These are phyloP conservation scores for Tanypteryx hageni DNA, from an alignment of 2,888 invertebrate species.

Conservation along the genomic window DNA sequence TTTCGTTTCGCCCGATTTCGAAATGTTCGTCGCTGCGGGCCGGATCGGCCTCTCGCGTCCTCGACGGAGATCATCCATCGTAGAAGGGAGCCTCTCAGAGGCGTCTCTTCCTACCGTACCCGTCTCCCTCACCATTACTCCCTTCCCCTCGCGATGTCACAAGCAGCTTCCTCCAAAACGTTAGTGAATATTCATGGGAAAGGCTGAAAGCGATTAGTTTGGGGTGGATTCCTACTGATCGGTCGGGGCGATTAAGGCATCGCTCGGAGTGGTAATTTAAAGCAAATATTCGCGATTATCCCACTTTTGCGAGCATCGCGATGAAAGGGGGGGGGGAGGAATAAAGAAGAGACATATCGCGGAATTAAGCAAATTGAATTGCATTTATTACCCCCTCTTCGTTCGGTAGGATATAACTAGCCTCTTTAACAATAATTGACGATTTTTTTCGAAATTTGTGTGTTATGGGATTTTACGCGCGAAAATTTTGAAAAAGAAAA, in stretches of 20 bases:
- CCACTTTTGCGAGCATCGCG: no score
- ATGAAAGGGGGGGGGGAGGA: no score
- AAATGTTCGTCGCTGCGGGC: not conserved
- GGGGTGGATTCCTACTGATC: not conserved
- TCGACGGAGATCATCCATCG: not conserved
- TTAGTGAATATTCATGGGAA: slow-evolving; percentile 27
- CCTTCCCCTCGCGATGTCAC: not conserved
- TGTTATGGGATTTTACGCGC: no score
- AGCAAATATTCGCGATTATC: not conserved
- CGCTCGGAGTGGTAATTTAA: slow-evolving; percentile 9
- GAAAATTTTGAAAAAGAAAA: no score
- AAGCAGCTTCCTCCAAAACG: not conserved
- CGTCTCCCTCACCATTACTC: not conserved
- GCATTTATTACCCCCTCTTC: no score
- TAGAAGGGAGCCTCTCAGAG: not conserved
- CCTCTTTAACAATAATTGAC: no score
- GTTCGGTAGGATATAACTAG: no score
- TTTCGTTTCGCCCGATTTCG: no score
- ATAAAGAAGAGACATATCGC: no score
- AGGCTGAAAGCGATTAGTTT: slow-evolving; percentile 18
- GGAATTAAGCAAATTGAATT: no score
- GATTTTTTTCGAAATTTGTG: no score
- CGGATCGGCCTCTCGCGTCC: not conserved
- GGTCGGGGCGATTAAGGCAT: not conserved
- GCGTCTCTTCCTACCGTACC: no score